phyloP scores from a whole-genome alignment of 2,113 vertebrate genomes.

The Podiceps cristatus region DNA sequence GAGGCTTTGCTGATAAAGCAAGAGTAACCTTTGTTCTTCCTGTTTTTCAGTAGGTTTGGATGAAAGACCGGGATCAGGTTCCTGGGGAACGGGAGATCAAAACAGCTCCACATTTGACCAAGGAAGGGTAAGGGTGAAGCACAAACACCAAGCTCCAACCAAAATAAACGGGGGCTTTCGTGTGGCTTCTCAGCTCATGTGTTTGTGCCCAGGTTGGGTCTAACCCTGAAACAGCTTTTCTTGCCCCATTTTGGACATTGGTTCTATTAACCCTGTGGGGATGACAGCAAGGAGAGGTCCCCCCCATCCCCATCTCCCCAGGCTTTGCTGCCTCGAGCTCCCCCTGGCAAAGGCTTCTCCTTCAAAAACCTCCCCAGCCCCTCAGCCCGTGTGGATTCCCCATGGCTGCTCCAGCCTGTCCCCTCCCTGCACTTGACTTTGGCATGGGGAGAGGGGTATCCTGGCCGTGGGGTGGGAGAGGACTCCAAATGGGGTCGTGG shows the following conservation, averaged over 20 bases:
- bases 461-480: background rate
- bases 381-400: rapidly evolving
- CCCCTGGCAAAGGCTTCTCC: background rate
- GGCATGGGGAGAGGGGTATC: rapidly evolving
- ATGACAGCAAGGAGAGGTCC: rapidly evolving
- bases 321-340: background rate
- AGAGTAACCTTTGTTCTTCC: constrained; percentile 66
- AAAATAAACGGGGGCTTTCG: background rate
- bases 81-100: constrained; percentile 92
- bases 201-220: background rate
- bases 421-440: rapidly evolving
- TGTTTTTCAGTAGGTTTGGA: constrained; percentile 82
- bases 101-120: constrained; percentile 93
- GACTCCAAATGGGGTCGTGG: background rate
- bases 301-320: background rate
- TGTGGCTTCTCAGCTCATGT: rapidly evolving
- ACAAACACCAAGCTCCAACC: background rate
- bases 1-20: constrained; percentile 70
- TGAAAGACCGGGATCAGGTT: constrained; percentile 89
- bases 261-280: background rate
- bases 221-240: background rate
- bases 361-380: background rate
- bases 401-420: background rate
- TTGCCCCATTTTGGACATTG: rapidly evolving
- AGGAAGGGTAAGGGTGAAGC: constrained; percentile 85